Base-by-base conservation (phyloP, 2,888 invertebrate genomes). In the Abrostola tripartita region DNA sequence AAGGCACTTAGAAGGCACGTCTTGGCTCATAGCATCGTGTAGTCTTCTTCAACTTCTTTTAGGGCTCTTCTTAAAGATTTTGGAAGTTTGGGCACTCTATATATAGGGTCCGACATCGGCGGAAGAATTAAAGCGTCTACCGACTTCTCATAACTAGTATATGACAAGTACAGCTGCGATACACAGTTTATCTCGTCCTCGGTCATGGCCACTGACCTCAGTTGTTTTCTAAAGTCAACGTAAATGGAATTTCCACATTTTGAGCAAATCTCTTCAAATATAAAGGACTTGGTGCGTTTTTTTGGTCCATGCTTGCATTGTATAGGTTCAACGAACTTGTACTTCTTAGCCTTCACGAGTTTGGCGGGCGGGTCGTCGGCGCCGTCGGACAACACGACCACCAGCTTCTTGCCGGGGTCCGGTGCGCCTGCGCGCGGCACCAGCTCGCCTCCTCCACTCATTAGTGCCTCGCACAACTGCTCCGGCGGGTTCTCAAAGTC, bases 401-500 rank as follows among this genome's bases (percentile, higher is more conserved):
- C 84, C 9, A 92, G 86, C 35, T 83, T 79, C 65, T 85, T 84
- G 65, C 75, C 76, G 62, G 79, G 68, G 68, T 74, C 78, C 41
- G 77, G 78, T 55, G 75, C 75, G 58, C 82, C 84, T 12, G 88
- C 84, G 51, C 88, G 90, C 60, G 89, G 86, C 65, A 94, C 85
- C 37, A 91, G 77, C 75, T 93, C 92, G 2, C 92, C 94, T 40
- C 94, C 94, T 68, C 91, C 90, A 75, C 85, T 87, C 91, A 94
- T 90, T 55, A 94, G 88, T 41, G 91, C 91, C 60, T 74, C 78
- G 81, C 90, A 90, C 74, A 94, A 75, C 66, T 87, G 85, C 77
- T 92, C 90, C 54, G 92, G 81, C 1, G 94, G 94, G 70, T 90
- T 93, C 74, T 89, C 87, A 52, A 94, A 88, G 81, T 94, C 94